Evolutionary conservation across 1,140 invertebrate species (phyloP).

Genomic region (Mamestra configurata): DNA sequence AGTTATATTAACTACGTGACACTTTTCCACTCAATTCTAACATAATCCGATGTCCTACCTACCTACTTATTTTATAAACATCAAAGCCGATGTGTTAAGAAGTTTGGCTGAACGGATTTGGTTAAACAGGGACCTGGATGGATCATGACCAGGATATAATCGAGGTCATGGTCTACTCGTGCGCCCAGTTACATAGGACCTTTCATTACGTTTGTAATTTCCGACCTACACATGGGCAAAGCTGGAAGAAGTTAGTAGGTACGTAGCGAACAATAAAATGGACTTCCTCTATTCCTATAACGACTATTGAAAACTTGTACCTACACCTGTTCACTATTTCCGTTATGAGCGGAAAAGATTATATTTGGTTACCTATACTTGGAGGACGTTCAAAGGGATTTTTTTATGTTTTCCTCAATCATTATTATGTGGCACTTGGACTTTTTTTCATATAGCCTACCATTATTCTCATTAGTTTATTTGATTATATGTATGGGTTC

Average conservation of each 20-base stretch:
- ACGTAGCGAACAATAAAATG: not conserved
- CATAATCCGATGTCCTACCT: not conserved
- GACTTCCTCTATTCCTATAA: not conserved
- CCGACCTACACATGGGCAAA: no score
- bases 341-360: not conserved
- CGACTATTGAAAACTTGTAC: slow-evolving; percentile 3
- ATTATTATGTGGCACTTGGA: not conserved
- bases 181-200: no score
- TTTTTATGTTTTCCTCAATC: not conserved
- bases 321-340: not conserved
- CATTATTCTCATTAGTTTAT: no score
- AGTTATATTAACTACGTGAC: slow-evolving; percentile 8
- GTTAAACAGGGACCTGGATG: no score
- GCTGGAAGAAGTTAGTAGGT: no score
- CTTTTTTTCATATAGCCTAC: no score
- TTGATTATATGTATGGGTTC: not conserved
- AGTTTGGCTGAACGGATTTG: no score
- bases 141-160: no score
- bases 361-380: not conserved
- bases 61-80: no score
- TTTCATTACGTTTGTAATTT: no score
- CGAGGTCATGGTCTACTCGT: no score
- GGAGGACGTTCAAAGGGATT: not conserved
- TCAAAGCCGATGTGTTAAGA: no score
- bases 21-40: slow-evolving; percentile 1